Percentiles rank a stretch among this genome's conserved stretches.
Conservation (phyloP, 2,888 invertebrate genomes). For the Alviniconcha strummeri region DNA sequence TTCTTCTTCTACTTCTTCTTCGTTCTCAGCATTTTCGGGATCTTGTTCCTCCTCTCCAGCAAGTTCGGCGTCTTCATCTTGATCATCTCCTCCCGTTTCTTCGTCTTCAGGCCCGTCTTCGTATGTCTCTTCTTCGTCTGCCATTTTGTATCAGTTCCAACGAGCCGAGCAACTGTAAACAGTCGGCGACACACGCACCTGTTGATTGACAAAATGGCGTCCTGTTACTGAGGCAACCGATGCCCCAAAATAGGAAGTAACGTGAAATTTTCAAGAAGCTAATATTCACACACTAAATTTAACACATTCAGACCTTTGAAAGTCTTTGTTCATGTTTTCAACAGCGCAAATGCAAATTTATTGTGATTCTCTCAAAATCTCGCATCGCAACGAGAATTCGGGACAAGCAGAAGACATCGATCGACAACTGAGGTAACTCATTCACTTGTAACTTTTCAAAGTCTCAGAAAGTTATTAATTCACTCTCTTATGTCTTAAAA, state of each 20-base stretch:
- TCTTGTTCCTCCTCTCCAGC: conserved; percentile 53
- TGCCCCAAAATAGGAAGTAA: not conserved
- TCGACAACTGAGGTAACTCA: conserved; percentile 41
- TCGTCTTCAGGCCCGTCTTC: conserved; percentile 48
- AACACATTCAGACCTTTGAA: too few species aligned
- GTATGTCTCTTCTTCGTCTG: conserved; percentile 55
- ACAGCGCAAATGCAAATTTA: not conserved
- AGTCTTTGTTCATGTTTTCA: too few species aligned
- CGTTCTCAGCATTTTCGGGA: conserved; percentile 49
- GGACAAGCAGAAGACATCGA: conserved; percentile 43
- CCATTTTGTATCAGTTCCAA: conserved; percentile 44
- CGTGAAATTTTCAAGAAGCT: not conserved
- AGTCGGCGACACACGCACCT: conserved; percentile 33
- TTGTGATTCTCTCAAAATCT: conserved; percentile 23
- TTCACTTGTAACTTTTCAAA: conserved; percentile 36
- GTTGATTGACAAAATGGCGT: conserved; percentile 43
- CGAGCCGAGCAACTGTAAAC: conserved; percentile 17
- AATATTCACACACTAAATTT: too few species aligned
- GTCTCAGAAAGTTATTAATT: conserved; percentile 35
- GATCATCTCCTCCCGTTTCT: conserved; percentile 52
- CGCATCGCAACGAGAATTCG: conserved; percentile 34
- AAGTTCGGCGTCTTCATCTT: conserved; percentile 50
- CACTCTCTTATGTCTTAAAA: conserved; percentile 6
- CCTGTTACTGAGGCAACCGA: conserved; percentile 38
- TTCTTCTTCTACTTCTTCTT: conserved; percentile 51